Percentiles rank a stretch among this genome's conserved stretches.
phyloP scores from a whole-genome alignment of 1,140 invertebrate species.

The Elymnias hypermnestra region DNA sequence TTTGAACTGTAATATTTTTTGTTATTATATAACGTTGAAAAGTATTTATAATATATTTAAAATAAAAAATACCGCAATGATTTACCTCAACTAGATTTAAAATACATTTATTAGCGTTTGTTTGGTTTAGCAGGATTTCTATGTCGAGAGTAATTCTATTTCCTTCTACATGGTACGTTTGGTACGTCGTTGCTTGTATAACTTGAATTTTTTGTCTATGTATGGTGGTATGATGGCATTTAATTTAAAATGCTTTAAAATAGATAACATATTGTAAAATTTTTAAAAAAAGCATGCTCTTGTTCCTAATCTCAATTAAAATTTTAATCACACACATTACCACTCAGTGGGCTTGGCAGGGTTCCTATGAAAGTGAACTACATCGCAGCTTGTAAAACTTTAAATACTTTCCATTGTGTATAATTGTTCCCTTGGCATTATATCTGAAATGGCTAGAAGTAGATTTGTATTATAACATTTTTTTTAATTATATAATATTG shows the following conservation, averaged over 20 bases:
- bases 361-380: no score
- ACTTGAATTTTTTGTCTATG: conserved; percentile 46
- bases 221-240: conserved; percentile 49
- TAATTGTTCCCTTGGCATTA: conserved; percentile 48
- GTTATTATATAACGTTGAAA: no score
- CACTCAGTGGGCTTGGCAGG: no score
- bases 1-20: conserved; percentile 13
- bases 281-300: no score
- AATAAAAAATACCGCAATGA: no score
- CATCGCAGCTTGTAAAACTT: conserved; percentile 48
- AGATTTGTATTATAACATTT: conserved; percentile 13
- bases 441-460: conserved; percentile 22
- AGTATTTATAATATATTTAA: no score
- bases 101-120: no score
- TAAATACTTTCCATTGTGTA: conserved; percentile 52
- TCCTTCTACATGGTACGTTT: conserved; percentile 59
- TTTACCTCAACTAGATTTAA: no score
- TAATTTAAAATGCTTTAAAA: conserved; percentile 20
- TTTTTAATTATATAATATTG: conserved; percentile 6
- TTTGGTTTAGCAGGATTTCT: no score
- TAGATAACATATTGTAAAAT: conserved; percentile 15
- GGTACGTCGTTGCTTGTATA: conserved; percentile 44
- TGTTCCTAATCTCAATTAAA: no score
- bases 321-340: no score
- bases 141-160: no score